Evolutionary conservation across 2,888 invertebrate species (phyloP).

Genomic region (Polyommatus icarus): DNA sequence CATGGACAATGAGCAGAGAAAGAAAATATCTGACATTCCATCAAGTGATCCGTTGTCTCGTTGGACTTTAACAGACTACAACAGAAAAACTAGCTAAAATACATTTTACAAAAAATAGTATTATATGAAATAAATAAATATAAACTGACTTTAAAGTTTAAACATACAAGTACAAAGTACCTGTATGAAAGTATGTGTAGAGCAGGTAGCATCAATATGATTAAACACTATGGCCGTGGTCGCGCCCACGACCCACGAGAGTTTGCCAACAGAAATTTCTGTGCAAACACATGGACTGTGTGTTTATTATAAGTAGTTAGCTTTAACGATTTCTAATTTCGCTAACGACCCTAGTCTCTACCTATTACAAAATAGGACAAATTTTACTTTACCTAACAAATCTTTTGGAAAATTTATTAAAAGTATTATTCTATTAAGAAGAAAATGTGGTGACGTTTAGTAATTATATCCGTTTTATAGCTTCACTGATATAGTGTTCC

Average conservation of each 20-base stretch:
- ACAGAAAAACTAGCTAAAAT: background rate
- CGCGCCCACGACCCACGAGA: background rate
- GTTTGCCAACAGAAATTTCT: slow-evolving; percentile 11
- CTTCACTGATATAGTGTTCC: too few relatives aligned
- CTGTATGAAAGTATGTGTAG: background rate
- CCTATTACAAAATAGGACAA: too few relatives aligned
- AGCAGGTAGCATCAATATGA: background rate
- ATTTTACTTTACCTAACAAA: too few relatives aligned
- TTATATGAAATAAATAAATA: too few relatives aligned
- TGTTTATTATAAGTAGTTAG: background rate
- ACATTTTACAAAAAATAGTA: background rate
- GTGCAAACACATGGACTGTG: background rate
- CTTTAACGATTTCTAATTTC: background rate
- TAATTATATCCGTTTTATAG: too few relatives aligned
- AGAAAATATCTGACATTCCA: background rate
- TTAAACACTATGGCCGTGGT: background rate
- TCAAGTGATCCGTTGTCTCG: background rate
- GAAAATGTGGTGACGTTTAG: too few relatives aligned
- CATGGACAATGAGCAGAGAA: background rate
- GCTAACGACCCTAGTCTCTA: background rate
- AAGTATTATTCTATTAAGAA: too few relatives aligned
- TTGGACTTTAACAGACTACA: background rate
- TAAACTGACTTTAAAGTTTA: background rate
- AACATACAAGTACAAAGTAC: background rate
- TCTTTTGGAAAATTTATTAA: too few relatives aligned